Conservation (phyloP, 2,888 invertebrate genomes). For the Dascillus cervinus region DNA sequence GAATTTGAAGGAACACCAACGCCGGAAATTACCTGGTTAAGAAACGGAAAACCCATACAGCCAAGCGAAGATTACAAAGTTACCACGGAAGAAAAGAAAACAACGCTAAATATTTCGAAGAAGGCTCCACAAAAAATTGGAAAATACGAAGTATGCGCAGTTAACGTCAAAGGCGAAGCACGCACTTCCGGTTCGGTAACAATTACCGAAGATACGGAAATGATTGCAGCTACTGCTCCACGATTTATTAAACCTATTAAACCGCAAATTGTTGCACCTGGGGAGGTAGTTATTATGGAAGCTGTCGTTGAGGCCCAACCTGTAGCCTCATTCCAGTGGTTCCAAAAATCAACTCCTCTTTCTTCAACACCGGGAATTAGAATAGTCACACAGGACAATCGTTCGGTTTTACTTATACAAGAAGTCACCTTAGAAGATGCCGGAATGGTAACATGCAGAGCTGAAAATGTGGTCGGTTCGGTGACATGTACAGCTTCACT, state of each 20-base stretch:
- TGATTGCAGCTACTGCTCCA: slow-evolving; percentile 58
- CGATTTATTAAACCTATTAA: slow-evolving; percentile 63
- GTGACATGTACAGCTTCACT: slow-evolving; percentile 78
- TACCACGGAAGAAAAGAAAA: slow-evolving; percentile 52
- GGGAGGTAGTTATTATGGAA: slow-evolving; percentile 74
- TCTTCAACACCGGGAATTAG: slow-evolving; percentile 61
- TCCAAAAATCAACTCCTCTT: slow-evolving; percentile 64
- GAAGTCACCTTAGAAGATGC: slow-evolving; percentile 60
- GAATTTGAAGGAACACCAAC: slow-evolving; percentile 64
- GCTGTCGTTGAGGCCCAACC: slow-evolving; percentile 69
- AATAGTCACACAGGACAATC: slow-evolving; percentile 66
- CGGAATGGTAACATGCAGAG: slow-evolving; percentile 78
- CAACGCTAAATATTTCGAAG: slow-evolving; percentile 58
- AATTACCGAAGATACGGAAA: slow-evolving; percentile 54
- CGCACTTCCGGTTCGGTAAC: slow-evolving; percentile 78
- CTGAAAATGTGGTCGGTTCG: slow-evolving; percentile 84
- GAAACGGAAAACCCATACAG: slow-evolving; percentile 71
- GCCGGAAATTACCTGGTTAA: slow-evolving; percentile 76
- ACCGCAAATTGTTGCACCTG: slow-evolving; percentile 61
- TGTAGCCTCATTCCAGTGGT: slow-evolving; percentile 82
- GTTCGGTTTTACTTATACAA: slow-evolving; percentile 71
- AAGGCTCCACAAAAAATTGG: slow-evolving; percentile 70
- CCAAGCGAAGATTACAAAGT: slow-evolving; percentile 56
- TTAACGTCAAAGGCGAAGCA: slow-evolving; percentile 68
- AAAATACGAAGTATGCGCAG: slow-evolving; percentile 81